Percentiles rank a stretch among this genome's conserved stretches.
phyloP scores from a whole-genome alignment of 2,797 vertebrate genomes.

The Rhinichthys osculus region DNA sequence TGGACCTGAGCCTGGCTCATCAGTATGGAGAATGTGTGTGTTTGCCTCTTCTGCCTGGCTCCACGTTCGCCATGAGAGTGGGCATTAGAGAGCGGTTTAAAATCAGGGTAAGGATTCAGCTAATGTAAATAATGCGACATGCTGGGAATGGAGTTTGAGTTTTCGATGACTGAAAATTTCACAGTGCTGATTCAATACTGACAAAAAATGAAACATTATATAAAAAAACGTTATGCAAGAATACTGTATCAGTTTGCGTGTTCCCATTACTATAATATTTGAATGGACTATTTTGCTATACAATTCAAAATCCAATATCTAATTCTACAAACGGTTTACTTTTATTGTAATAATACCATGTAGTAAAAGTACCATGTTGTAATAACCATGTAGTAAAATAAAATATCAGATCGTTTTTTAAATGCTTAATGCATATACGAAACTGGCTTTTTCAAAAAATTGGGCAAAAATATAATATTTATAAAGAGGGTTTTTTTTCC shows the following conservation, averaged over 20 bases:
- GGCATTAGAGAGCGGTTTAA: constrained; percentile 86
- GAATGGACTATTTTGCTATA: no score
- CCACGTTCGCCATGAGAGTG: constrained; percentile 84
- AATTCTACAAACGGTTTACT: neutral
- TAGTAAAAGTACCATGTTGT: no score
- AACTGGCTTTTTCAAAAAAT: no score
- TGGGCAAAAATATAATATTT: no score
- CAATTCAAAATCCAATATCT: no score
- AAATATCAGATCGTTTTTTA: neutral
- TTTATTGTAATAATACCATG: neutral
- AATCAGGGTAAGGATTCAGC: constrained; percentile 78
- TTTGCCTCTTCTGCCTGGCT: constrained; percentile 83
- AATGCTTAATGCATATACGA: neutral
- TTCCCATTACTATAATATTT: neutral
- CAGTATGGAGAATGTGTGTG: constrained; percentile 84
- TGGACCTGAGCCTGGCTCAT: constrained; percentile 83
- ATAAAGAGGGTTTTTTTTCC: neutral
- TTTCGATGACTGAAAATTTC: neutral
- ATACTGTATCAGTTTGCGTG: neutral
- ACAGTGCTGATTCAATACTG: neutral
- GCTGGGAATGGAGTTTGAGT: neutral
- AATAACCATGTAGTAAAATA: neutral
- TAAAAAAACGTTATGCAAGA: neutral
- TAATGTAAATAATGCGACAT: neutral
- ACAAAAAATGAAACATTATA: neutral